Evolutionary conservation across 2,113 vertebrate species (phyloP).

Genomic region (Gallinago paraguaiae): DNA sequence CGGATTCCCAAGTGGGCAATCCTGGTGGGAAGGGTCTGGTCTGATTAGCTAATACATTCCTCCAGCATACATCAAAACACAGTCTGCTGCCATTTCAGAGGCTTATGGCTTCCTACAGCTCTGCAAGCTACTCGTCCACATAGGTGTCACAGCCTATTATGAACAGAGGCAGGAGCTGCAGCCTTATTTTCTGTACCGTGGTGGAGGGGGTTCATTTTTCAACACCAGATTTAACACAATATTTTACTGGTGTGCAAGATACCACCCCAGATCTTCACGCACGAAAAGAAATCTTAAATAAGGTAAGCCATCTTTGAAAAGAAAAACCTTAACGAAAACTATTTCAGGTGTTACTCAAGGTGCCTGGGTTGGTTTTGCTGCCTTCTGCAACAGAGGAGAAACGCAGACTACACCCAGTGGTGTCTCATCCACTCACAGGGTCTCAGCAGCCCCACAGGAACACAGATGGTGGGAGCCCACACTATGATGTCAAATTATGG

Average conservation of each 20-base stretch:
- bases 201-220: not conserved
- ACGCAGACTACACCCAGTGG: not conserved
- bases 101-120: not conserved
- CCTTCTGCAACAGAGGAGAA: not conserved
- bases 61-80: not conserved
- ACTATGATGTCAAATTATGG: not conserved
- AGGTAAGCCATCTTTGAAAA: not conserved
- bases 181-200: not conserved
- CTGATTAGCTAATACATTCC: not conserved
- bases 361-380: not conserved
- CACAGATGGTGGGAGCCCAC: not conserved
- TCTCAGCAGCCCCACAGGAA: not conserved
- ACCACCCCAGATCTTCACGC: not conserved
- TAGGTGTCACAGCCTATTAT: not conserved
- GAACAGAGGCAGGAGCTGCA: not conserved
- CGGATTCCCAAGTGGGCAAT: not conserved
- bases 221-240: not conserved
- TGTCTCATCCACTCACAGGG: fast-evolving
- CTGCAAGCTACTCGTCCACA: not conserved
- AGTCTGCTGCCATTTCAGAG: not conserved
- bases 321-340: not conserved
- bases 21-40: not conserved
- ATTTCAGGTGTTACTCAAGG: not conserved
- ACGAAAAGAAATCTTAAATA: not conserved
- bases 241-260: not conserved